phyloP scores from a whole-genome alignment of 2,888 invertebrate genomes.

The Leucoma salicis region DNA sequence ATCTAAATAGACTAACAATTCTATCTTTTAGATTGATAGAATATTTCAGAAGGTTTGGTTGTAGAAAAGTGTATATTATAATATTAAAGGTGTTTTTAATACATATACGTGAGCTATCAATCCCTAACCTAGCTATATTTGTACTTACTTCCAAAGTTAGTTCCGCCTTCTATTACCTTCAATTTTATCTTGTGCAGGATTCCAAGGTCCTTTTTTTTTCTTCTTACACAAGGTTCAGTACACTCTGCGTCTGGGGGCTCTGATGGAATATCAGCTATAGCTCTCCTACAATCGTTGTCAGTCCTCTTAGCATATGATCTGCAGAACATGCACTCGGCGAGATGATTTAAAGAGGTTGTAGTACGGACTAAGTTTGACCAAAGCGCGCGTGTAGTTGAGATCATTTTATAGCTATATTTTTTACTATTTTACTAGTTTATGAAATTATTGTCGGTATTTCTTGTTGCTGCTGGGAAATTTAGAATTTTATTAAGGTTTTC shows the following conservation, averaged over 20 bases:
- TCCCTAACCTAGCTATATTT: too few species aligned
- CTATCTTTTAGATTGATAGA: too few species aligned
- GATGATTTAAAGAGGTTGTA: slow-evolving; percentile 20
- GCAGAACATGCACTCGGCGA: slow-evolving; percentile 18
- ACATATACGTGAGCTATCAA: too few species aligned
- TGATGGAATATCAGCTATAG: slow-evolving; percentile 55
- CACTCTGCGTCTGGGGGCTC: slow-evolving; percentile 46
- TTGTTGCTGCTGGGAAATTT: slow-evolving; percentile 45
- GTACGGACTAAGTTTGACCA: slow-evolving; percentile 32
- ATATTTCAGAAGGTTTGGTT: too few species aligned
- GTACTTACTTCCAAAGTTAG: slow-evolving; percentile 73
- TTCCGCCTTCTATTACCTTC: slow-evolving; percentile 65
- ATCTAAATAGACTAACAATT: too few species aligned
- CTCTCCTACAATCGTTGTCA: slow-evolving; percentile 53
- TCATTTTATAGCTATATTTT: slow-evolving; percentile 21
- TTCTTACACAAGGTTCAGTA: slow-evolving; percentile 47
- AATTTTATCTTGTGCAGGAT: slow-evolving; percentile 67
- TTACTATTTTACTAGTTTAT: slow-evolving; percentile 25
- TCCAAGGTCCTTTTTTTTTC: slow-evolving; percentile 49
- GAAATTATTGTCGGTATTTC: slow-evolving; percentile 16
- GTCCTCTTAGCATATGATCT: slow-evolving; percentile 48
- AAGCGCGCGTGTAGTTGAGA: slow-evolving; percentile 35
- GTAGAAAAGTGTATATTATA: too few species aligned
- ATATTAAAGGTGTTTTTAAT: too few species aligned
- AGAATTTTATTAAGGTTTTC: slow-evolving; percentile 23